Conservation (phyloP, 1,140 invertebrate genomes). For the Dendroctonus valens region DNA sequence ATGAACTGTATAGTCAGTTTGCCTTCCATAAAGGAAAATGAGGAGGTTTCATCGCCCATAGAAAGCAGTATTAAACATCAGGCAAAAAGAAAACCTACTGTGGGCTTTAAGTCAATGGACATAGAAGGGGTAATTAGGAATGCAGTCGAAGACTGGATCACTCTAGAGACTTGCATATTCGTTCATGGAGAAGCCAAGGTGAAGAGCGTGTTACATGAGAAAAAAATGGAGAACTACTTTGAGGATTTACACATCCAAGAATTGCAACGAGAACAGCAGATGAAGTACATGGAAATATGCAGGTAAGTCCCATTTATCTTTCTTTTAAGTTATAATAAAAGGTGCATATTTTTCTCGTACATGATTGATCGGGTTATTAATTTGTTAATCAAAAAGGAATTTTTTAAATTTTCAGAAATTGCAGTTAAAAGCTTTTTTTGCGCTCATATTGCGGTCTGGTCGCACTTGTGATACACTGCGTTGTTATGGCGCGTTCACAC, state of each 20-base stretch:
- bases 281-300: slow-evolving; percentile 57
- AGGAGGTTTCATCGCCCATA: slow-evolving; percentile 19
- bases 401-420: too few relatives aligned
- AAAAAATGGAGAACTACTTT: slow-evolving; percentile 57
- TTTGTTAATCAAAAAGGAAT: too few relatives aligned
- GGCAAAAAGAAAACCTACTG: too few relatives aligned
- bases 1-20: slow-evolving; percentile 23
- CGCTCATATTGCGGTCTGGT: too few relatives aligned
- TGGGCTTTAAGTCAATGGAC: too few relatives aligned
- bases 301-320: too few relatives aligned
- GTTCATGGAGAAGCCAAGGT: slow-evolving; percentile 58
- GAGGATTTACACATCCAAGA: slow-evolving; percentile 49
- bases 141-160: slow-evolving; percentile 59
- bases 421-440: too few relatives aligned
- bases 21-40: slow-evolving; percentile 38
- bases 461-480: too few relatives aligned
- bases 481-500: too few relatives aligned
- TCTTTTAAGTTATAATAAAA: too few relatives aligned
- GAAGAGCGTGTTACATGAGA: slow-evolving; percentile 56
- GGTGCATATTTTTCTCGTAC: too few relatives aligned
- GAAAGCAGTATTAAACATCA: neutral
- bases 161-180: slow-evolving; percentile 57
- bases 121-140: slow-evolving; percentile 26
- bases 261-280: slow-evolving; percentile 41
- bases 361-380: too few relatives aligned